A percentile compares a stretch with the other conserved stretches of the same genome.
Conservation (phyloP, 1,140 invertebrate genomes). For the Rhagoletis zephyria region DNA sequence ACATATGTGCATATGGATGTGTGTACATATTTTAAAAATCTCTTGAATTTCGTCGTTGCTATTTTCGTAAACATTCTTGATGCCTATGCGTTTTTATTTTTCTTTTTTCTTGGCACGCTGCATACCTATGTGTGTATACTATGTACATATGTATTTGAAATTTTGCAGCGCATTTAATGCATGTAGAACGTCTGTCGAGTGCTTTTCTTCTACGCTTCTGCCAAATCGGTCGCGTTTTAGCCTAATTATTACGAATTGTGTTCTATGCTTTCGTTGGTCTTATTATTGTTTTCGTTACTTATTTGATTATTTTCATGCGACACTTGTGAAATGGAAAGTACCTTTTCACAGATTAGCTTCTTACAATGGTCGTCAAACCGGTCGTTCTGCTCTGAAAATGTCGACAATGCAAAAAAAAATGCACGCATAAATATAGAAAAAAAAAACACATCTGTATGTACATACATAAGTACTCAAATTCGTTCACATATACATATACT, state of each 20-base stretch:
- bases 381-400: background rate
- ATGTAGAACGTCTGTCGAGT: no score
- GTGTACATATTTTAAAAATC: background rate
- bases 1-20: background rate
- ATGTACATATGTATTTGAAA: no score
- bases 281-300: background rate
- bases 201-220: background rate
- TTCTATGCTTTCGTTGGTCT: background rate
- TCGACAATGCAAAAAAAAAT: background rate
- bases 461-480: background rate
- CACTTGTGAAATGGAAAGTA: constrained; percentile 45
- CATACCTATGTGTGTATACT: background rate
- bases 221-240: constrained; percentile 45
- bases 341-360: constrained; percentile 6
- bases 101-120: background rate
- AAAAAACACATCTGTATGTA: background rate
- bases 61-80: constrained; percentile 20
- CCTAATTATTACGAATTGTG: constrained; percentile 40
- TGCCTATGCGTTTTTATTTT: background rate
- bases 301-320: background rate
- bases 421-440: background rate
- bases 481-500: background rate
- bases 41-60: constrained; percentile 41
- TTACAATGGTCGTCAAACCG: background rate
- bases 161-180: background rate